phyloP scores from a whole-genome alignment of 2,113 vertebrate species.

The Fregetta grallaria region DNA sequence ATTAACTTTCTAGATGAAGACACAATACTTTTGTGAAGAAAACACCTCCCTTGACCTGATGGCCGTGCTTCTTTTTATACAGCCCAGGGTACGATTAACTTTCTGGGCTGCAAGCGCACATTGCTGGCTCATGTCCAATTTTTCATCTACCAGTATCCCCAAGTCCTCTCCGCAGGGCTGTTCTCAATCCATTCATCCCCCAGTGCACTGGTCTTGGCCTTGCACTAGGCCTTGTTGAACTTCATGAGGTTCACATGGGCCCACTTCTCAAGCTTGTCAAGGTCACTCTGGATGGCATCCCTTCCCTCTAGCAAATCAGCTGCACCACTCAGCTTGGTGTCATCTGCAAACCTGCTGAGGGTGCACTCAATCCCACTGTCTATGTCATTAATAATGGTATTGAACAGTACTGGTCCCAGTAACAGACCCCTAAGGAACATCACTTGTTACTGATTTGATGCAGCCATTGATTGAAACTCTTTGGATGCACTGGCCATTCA shows the following conservation, averaged over 20 bases:
- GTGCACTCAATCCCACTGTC: not conserved
- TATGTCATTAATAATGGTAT: not conserved
- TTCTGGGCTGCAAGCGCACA: not conserved
- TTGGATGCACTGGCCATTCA: not conserved
- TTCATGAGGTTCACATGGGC: rapidly evolving
- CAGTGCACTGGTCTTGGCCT: not conserved
- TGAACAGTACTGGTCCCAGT: too few species aligned
- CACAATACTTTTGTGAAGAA: not conserved
- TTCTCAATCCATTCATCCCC: not conserved
- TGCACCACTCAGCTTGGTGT: not conserved
- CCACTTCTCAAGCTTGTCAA: too few species aligned
- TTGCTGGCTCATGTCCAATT: not conserved
- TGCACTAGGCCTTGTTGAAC: not conserved
- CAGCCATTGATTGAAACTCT: not conserved
- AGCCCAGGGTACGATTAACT: not conserved
- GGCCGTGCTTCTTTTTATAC: rapidly evolving
- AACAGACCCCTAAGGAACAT: not conserved
- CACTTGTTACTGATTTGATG: not conserved
- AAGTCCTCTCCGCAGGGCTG: not conserved
- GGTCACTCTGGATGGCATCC: not conserved
- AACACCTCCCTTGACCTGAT: not conserved
- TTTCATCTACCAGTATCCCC: not conserved
- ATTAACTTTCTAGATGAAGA: not conserved
- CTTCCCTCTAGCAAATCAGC: rapidly evolving
- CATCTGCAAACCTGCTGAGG: not conserved